phyloP scores from a whole-genome alignment of 2,888 invertebrate species.

The Stenchaetothrips biformis region DNA sequence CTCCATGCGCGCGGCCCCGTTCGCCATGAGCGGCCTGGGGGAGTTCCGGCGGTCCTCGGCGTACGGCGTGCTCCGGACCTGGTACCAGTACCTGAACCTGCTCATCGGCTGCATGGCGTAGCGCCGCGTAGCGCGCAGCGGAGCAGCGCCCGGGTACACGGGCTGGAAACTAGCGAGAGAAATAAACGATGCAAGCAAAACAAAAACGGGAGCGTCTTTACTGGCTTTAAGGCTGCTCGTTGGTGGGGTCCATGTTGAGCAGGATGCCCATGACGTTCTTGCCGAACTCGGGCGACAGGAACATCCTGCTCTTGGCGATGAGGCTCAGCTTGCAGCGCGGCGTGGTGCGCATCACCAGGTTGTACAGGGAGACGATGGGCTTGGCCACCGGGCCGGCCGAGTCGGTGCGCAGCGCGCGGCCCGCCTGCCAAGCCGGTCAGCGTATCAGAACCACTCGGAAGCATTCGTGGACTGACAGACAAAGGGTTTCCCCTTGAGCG shows the following conservation, averaged over 20 bases:
- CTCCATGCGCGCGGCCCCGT: not conserved
- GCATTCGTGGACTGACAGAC: too few species aligned
- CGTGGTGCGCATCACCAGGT: not conserved
- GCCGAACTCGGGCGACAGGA: not conserved
- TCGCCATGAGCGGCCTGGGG: not conserved
- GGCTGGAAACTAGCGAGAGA: too few species aligned
- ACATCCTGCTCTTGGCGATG: not conserved
- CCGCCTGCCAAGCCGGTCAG: not conserved
- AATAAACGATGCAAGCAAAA: not conserved
- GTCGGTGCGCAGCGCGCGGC: not conserved
- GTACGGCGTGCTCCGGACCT: not conserved
- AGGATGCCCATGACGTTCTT: not conserved
- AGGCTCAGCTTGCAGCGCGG: conserved; percentile 10
- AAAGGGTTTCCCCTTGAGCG: too few species aligned
- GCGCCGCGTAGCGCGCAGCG: not conserved
- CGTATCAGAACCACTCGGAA: too few species aligned
- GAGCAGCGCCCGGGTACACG: too few species aligned
- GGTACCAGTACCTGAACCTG: conserved; percentile 13
- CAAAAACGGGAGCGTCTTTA: not conserved
- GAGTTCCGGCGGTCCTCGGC: not conserved
- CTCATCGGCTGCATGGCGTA: not conserved
- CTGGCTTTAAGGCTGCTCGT: not conserved
- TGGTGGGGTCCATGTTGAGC: not conserved
- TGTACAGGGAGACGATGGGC: not conserved
- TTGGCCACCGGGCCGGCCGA: not conserved